These are phyloP conservation scores for Phortica okadai DNA, from an alignment of 2,888 invertebrate species.

Conservation along the genomic window DNA sequence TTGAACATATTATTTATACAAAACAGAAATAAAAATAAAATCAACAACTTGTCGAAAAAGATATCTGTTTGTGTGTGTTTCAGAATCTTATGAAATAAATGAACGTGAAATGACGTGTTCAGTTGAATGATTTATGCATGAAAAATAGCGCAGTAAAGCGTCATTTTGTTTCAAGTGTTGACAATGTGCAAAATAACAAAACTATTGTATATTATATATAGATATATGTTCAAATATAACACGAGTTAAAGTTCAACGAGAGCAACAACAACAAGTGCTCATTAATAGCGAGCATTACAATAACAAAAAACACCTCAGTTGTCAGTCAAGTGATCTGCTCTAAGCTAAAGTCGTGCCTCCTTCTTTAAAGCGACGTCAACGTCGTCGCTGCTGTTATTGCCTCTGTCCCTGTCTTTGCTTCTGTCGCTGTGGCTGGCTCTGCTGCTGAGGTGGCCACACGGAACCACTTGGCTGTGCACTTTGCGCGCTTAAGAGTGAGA, in stretches of 20 bases:
- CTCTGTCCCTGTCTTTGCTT: background rate
- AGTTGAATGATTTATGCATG: background rate
- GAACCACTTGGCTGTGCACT: background rate
- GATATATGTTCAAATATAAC: background rate
- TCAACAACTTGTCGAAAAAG: background rate
- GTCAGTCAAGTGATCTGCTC: background rate
- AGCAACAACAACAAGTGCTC: constrained; percentile 20
- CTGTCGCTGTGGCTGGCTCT: background rate
- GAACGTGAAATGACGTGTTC: background rate
- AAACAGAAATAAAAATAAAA: background rate
- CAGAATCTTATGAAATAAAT: background rate
- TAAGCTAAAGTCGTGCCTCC: constrained; percentile 8
- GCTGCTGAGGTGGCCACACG: background rate
- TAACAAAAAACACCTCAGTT: background rate
- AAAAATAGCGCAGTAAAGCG: background rate
- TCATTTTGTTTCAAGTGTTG: background rate
- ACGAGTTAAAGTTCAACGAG: constrained; percentile 27
- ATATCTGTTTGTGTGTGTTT: background rate
- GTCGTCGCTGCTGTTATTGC: background rate
- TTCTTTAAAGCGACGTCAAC: background rate
- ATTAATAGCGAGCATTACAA: background rate
- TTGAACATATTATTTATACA: background rate
- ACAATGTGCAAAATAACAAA: constrained; percentile 12
- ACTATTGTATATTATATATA: background rate
- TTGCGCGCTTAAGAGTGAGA: background rate